Evolutionary conservation across 2,888 invertebrate genomes (phyloP), one percentile per base, ranked within the genome.

Genomic region (Tachina fera): DNA sequence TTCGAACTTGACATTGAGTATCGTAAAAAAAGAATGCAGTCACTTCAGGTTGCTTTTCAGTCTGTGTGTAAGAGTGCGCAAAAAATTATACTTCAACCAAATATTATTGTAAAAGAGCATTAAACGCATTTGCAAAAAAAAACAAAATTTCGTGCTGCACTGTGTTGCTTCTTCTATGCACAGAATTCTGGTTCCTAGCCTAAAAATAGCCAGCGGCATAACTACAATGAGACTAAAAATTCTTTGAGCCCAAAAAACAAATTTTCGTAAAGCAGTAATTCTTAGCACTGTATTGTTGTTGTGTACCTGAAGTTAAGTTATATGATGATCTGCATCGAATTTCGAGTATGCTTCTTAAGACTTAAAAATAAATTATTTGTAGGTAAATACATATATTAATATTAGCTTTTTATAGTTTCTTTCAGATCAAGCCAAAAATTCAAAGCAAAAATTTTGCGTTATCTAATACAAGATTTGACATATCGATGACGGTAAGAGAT

Each of bases 1-100:
- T 68, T 10, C 53, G 75, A 75, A 74, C 75, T 75, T 81, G 81
- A 81, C 68, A 81, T 70, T 81, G 68, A 68, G 61, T 75, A 31
- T 6, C 41, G 9, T 39, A 16, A 16, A 53, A 16, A 53, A 6
- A 58, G 47, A 53, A 47, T 56, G 1, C 14, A 68, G 45, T 51
- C 51, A 60, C 31, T 53, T 45, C 19, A 41, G 68, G 16, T 51
- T 56, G 45, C 3, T 19, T 9, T 76, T 41, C 43, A 60, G 11
- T 14, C 13, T 31, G 67, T 16, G 53, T 10, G 53, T 10, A 10
- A 39, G n/a, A 39, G 43, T 19, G n/a, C n/a, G 6, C 22, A 43
- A 63, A 13, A 31, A 61, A 22, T 13, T 43, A 41, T 45, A 16
- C 22, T 58, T 51, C 19, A 71, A 65, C 10, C 45, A 53, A 61